Conservation (phyloP, 2,888 invertebrate genomes). For the Mactromeris polynyma region DNA sequence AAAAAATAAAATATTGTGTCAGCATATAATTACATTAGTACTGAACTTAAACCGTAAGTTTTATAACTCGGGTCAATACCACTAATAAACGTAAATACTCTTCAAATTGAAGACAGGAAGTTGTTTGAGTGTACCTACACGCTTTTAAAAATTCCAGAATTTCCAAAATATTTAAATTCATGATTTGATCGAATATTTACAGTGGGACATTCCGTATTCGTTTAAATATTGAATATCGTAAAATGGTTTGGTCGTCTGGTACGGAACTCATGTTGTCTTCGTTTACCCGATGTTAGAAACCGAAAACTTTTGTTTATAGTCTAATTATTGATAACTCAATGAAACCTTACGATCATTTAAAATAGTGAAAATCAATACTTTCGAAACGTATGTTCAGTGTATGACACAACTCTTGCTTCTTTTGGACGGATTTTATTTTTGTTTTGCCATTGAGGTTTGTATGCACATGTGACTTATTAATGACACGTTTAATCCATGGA, state of each 20-base stretch:
- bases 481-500: no score
- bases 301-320: constrained; percentile 61
- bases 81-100: no score
- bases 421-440: no score
- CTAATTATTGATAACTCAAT: constrained; percentile 27
- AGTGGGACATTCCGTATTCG: constrained; percentile 56
- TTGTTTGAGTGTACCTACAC: background rate
- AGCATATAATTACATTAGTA: no score
- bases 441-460: no score
- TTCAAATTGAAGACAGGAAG: background rate
- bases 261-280: background rate
- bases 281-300: constrained; percentile 34
- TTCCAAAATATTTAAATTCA: constrained; percentile 46
- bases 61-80: no score
- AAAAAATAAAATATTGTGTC: no score
- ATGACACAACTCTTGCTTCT: no score
- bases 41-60: no score
- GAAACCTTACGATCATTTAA: background rate
- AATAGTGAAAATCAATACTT: background rate
- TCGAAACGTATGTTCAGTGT: no score
- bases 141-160: constrained; percentile 49
- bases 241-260: constrained; percentile 42
- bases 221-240: background rate
- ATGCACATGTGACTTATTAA: no score
- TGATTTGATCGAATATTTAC: constrained; percentile 19